Base-by-base conservation (phyloP, 1,140 invertebrate genomes). In the Drepana arcuata region DNA sequence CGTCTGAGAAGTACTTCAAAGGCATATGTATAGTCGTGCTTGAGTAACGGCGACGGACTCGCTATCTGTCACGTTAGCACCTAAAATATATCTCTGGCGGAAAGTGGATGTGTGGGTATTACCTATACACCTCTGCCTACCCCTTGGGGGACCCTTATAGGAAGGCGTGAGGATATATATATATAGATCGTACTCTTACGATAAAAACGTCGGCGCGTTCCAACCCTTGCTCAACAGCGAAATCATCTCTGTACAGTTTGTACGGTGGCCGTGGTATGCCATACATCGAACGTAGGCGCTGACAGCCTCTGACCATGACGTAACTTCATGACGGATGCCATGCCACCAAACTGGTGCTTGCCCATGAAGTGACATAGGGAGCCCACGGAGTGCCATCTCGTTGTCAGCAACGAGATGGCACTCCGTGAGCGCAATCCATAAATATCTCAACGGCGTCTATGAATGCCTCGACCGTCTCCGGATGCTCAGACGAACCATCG, bases 141-240 rank as follows among this genome's bases (percentile, higher is more conserved):
- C n/a, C n/a, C n/a, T n/a, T n/a, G n/a, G n/a, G n/a, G n/a, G n/a
- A n/a, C n/a, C n/a, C n/a, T n/a, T n/a, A n/a, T n/a, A n/a, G n/a
- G n/a, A n/a, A n/a, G n/a, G n/a, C n/a, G n/a, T n/a, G n/a, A n/a
- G n/a, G n/a, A n/a, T n/a, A n/a, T n/a, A n/a, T n/a, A n/a, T n/a
- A n/a, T n/a, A n/a, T n/a, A n/a, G n/a, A n/a, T n/a, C n/a, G n/a
- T n/a, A 45, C 27, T 25, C 16, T 32, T 2, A 24, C 23, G 10
- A 54, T 18, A 24, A 55, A 51, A 0, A 34, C 14, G 7, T 62
- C 48, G 3, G 43, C 31, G 7, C 39, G 35, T 26, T 35, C 42
- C n/a, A 23, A 7, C 1, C 31, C 14, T 33, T 55, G 44, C 21
- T 55, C 47, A 4, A 6, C 7, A 9, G 42, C 31, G 24, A 50